A percentile compares a stretch with the other conserved stretches of the same genome.
Conservation (phyloP, 2,113 vertebrate genomes). For the Alligator sinensis region DNA sequence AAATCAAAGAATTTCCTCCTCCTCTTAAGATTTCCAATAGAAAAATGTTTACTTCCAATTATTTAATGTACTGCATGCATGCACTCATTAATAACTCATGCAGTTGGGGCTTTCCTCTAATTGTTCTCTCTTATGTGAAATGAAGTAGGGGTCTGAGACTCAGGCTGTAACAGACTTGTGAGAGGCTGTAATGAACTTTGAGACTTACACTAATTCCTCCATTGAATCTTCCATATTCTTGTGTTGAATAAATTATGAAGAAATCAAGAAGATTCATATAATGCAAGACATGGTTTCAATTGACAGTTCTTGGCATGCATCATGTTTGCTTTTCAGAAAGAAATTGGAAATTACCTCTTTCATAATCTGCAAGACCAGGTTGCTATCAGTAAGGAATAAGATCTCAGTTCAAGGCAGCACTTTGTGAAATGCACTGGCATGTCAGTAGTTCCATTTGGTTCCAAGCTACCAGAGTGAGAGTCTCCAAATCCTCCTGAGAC, state of each 20-base stretch:
- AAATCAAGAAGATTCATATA: neutral
- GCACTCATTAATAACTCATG: neutral
- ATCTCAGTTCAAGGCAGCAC: neutral
- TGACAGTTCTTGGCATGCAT: neutral
- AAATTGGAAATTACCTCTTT: neutral
- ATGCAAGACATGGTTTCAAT: neutral
- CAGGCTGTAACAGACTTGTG: neutral
- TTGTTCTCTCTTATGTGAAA: neutral
- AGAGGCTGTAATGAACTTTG: neutral
- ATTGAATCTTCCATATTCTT: neutral
- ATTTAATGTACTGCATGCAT: neutral
- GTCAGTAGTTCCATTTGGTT: neutral
- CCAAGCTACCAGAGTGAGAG: neutral
- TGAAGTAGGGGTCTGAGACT: slow-evolving; percentile 1
- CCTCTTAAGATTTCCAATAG: neutral
- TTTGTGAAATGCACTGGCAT: neutral
- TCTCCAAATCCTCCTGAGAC: neutral
- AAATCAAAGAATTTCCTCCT: neutral
- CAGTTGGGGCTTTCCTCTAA: neutral
- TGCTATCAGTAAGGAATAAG: accelerated
- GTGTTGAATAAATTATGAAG: neutral
- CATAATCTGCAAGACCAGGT: neutral
- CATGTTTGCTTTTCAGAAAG: neutral
- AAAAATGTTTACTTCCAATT: neutral
- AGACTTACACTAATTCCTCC: neutral